phyloP scores from a whole-genome alignment of 2,113 vertebrate genomes.

The Bos javanicus region DNA sequence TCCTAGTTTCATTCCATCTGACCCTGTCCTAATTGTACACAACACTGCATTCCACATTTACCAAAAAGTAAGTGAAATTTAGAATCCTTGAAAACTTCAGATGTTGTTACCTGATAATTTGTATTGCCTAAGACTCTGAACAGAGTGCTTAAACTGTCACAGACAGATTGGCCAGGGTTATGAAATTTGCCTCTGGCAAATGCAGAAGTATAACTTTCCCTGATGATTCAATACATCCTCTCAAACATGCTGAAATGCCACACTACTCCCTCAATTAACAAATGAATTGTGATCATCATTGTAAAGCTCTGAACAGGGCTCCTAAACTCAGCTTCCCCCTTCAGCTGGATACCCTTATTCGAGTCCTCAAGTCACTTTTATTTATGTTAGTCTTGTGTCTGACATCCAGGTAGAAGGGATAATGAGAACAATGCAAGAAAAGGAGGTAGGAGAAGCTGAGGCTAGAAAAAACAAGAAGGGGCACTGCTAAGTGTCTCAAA shows the following conservation, averaged over 20 bases:
- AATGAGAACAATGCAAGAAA: background rate
- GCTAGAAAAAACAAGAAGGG: background rate
- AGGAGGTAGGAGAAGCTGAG: background rate
- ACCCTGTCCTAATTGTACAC: background rate
- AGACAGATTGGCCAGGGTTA: background rate
- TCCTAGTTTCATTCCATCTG: background rate
- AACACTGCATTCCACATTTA: background rate
- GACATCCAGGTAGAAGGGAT: background rate
- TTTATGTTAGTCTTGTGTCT: background rate
- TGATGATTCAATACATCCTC: background rate
- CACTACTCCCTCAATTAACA: background rate
- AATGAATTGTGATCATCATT: background rate
- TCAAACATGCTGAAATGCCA: background rate
- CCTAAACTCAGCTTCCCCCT: background rate
- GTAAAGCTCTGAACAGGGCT: background rate
- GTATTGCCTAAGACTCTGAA: background rate
- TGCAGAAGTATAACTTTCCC: background rate
- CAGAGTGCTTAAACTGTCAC: background rate
- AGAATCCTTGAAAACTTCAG: background rate
- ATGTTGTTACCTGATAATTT: background rate
- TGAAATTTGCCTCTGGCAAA: background rate
- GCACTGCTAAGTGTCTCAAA: background rate
- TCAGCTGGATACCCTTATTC: background rate
- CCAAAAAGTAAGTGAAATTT: background rate
- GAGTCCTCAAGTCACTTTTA: background rate